Evolutionary conservation across 1,140 invertebrate genomes (phyloP), one percentile per base, ranked within the genome.

Genomic region (Amyelois transitella): DNA sequence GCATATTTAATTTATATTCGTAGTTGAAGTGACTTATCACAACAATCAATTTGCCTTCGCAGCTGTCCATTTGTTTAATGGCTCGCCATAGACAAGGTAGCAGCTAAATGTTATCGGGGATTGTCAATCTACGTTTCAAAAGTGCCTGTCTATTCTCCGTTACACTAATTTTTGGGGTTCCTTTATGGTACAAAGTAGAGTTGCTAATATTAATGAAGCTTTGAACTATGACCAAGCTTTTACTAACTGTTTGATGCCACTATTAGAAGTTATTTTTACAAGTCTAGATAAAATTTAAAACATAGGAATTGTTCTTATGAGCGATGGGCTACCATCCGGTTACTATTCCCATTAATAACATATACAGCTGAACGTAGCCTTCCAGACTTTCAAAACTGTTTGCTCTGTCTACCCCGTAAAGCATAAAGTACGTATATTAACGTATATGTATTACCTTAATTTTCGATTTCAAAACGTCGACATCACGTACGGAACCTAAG

Each of bases 21-120:
- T 44, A 62, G 55, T 64, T 61, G 55, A 66, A 75, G 66, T 74
- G 69, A 79, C 67, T 77, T 79, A 79, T 81, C 76, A 73, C 58
- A 77, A 74, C 62, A 77, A 81, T 81, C 78, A 79, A 77, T 81
- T 72, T 67, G 63, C 64, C 67, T 63, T 69, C 65, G 51, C 64
- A 70, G 60, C 69, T 75, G 76, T 81, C 76, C 69, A 73, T 79
- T 77, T 81, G 76, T 79, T 77, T 79, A 81, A 81, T 81, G 74
- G 78, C 53, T 55, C 43, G 49, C 66, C 65, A 62, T 74, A 77
- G 75, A 81, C 72, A 64, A 65, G 60, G 61, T 69, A 72, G 65
- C 66, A 68, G 71, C 69, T 69, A 76, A 77, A 77, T 79, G 71
- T 81, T 81, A 81, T 81, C 76, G 65, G 56, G 22, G 55, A 66